Conservation (phyloP, 2,888 invertebrate species). For the Noctuana brunneofusca region DNA sequence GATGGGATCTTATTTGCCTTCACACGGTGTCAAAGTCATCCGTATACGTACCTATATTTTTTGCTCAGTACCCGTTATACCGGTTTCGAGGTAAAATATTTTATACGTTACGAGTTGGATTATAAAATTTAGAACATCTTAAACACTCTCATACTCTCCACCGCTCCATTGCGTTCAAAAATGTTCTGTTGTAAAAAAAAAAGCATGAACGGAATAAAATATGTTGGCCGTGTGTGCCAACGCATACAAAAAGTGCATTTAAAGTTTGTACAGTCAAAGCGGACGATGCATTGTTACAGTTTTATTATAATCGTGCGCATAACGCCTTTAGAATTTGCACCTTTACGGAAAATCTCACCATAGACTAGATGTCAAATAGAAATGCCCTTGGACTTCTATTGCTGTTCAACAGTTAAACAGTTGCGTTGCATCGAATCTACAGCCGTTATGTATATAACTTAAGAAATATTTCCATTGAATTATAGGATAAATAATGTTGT, state of each 20-base stretch:
- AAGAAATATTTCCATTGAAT: too few species aligned
- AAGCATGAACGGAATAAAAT: conserved; percentile 11
- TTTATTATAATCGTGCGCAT: conserved; percentile 27
- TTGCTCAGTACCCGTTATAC: conserved; percentile 25
- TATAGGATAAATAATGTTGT: too few species aligned
- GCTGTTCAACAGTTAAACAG: too few species aligned
- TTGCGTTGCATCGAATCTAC: too few species aligned
- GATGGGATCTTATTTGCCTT: conserved; percentile 20
- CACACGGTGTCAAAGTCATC: conserved; percentile 23
- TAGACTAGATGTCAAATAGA: conserved; percentile 1
- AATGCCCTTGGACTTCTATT: background rate
- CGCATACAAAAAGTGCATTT: conserved; percentile 10
- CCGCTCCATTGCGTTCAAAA: conserved; percentile 15
- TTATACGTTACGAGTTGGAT: conserved; percentile 21
- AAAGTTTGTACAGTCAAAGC: conserved; percentile 11
- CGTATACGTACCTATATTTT: background rate
- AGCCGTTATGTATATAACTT: too few species aligned
- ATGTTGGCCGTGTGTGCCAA: background rate
- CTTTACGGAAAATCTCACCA: conserved; percentile 13
- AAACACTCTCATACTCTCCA: background rate
- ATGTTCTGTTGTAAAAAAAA: conserved; percentile 8
- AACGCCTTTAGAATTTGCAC: conserved; percentile 11
- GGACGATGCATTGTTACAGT: conserved; percentile 20
- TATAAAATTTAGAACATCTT: conserved; percentile 29
- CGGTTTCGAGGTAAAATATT: conserved; percentile 25